Evolutionary conservation across 2,888 invertebrate species (phyloP).

Genomic region (Hyposoter dolosus): DNA sequence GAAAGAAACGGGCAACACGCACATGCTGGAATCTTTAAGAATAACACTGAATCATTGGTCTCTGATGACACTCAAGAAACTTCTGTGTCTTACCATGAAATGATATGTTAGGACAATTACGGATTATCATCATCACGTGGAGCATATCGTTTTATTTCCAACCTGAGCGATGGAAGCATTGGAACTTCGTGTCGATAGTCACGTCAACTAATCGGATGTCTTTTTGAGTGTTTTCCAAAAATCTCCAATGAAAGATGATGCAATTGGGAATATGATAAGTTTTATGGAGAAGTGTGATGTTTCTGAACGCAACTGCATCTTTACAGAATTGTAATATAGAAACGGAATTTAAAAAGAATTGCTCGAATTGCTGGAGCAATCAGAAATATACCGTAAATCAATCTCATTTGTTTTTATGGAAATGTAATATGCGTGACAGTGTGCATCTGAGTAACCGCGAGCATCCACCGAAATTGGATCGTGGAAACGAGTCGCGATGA

Average conservation of each 20-base stretch:
- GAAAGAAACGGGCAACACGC: not conserved
- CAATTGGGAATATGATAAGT: no score
- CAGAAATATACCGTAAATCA: not conserved
- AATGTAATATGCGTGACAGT: not conserved
- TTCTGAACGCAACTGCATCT: no score
- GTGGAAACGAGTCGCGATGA: not conserved
- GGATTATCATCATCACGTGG: slow-evolving; percentile 10
- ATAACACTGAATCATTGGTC: slow-evolving; percentile 36
- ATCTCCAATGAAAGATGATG: no score
- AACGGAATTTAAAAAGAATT: not conserved
- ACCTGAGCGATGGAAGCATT: no score
- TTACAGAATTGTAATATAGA: not conserved
- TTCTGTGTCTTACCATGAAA: slow-evolving; percentile 33
- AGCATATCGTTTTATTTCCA: not conserved
- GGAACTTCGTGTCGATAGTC: no score
- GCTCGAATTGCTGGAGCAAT: not conserved
- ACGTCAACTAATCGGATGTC: no score
- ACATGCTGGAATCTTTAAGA: slow-evolving; percentile 7
- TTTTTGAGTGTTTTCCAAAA: no score
- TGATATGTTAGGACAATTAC: slow-evolving; percentile 30
- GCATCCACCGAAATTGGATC: slow-evolving; percentile 7
- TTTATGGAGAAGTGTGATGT: no score
- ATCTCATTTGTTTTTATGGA: not conserved
- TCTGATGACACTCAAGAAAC: slow-evolving; percentile 40
- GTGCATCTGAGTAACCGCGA: not conserved